Evolutionary conservation across 2,797 vertebrate genomes (phyloP), one percentile per base, ranked within the genome.

Genomic region (Leuciscus waleckii): DNA sequence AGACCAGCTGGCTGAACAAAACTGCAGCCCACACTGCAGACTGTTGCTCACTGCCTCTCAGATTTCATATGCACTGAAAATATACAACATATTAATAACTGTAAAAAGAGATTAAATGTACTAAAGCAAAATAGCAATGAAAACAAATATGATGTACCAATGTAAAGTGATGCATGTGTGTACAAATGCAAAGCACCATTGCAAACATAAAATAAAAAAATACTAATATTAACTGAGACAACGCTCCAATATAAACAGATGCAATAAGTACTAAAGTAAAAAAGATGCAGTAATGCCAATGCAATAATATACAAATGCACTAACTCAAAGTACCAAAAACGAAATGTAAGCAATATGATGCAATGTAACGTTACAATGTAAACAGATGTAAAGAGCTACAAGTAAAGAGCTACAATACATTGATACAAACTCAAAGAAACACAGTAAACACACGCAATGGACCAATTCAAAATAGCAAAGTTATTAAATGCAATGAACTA

Each of bases 21-120:
- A 71, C 73, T 82, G 65, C 65, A 82, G 39, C 65, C 80, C 65
- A 77, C 85, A 78, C 65, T 70, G n/a, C 61, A 69, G 68, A 71
- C 73, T 78, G 74, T 63, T 73, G 81, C 43, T 49, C 2, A 35
- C 49, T 39, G 41, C 16, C 70, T 41, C n/a, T 58, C 43, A 67
- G 11, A 35, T 68, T 67, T 68, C 29, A 68, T 21, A 54, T 80
- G 32, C 23, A 68, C 23, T 51, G 7, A 83, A 75, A 43, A 63
- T 32, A 51, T 74, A 29, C 41, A 51, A 78, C 54, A 32, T 63
- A 73, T 54, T 29, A 81, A 56, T 32, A n/a, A 81, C 19, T 10
- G 23, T n/a, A 35, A 51, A 32, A 54, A 46, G 26, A 43, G 5
- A 82, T 43, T 21, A 11, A 37, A 43, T 61, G 37, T 23, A 77